Evolutionary conservation across 2,888 invertebrate species (phyloP).

Genomic region (Xanthorhoe spadicearia): DNA sequence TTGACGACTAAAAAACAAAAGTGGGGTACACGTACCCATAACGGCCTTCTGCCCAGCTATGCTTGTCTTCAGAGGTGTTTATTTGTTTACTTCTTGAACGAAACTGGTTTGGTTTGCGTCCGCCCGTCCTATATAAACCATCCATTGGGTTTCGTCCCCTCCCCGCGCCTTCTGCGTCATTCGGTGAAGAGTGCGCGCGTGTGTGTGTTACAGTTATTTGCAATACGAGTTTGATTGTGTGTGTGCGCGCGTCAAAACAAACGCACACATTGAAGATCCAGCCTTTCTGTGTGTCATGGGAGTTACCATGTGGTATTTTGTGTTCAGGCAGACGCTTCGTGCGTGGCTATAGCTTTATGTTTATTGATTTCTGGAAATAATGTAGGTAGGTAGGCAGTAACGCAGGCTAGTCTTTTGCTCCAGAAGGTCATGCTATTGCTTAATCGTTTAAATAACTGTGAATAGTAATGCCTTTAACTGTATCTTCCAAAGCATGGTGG

Average conservation of each 20-base stretch:
- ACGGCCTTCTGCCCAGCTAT: constrained; percentile 61
- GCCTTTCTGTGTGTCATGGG: constrained; percentile 17
- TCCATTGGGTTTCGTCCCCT: constrained; percentile 50
- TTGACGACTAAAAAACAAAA: constrained; percentile 33
- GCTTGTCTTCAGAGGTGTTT: constrained; percentile 54
- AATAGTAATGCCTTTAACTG: no score
- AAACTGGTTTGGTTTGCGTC: constrained; percentile 70
- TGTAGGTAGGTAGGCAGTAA: no score
- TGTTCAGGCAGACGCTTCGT: not conserved
- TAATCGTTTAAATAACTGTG: no score
- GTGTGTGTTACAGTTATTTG: constrained; percentile 40
- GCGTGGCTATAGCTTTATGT: not conserved
- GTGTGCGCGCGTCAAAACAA: constrained; percentile 56
- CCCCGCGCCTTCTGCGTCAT: constrained; percentile 65
- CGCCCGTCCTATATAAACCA: constrained; percentile 74
- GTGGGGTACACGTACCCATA: constrained; percentile 71
- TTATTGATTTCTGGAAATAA: not conserved
- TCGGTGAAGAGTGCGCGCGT: constrained; percentile 49
- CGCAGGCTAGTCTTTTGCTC: no score
- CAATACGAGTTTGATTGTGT: constrained; percentile 42
- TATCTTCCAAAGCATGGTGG: no score
- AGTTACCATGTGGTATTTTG: constrained; percentile 23
- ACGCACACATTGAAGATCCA: constrained; percentile 30
- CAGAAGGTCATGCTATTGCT: no score
- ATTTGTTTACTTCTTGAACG: constrained; percentile 72